phyloP scores from a whole-genome alignment of 53 echinoderm and acorn worm species.

The Pentamera pediparva region DNA sequence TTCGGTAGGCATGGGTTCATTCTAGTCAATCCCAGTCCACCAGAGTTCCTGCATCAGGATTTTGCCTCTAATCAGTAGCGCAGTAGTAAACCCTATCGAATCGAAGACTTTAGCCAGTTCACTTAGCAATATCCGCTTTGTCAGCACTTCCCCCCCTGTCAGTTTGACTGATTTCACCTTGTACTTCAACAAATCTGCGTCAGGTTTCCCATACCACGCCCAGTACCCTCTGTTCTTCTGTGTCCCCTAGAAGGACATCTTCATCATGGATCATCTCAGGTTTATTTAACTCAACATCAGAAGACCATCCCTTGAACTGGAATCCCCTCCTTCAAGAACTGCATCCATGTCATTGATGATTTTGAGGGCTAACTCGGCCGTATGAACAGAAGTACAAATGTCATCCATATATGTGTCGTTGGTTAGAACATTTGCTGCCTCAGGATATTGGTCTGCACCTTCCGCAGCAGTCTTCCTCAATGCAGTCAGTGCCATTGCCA shows the following conservation, averaged over 20 bases:
- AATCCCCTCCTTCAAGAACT: conserved; percentile 35
- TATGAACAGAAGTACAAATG: too few relatives aligned
- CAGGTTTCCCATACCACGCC: too few relatives aligned
- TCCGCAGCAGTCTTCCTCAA: conserved; percentile 44
- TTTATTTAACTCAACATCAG: conserved; percentile 5
- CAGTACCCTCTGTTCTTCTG: too few relatives aligned
- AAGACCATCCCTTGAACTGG: conserved; percentile 46
- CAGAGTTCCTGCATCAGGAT: conserved; percentile 31
- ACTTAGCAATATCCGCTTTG: conserved; percentile 47
- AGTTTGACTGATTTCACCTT: too few relatives aligned
- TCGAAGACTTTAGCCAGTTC: conserved; percentile 29
- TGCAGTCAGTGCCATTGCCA: conserved; percentile 44
- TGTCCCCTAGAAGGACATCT: neutral
- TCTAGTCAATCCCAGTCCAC: conserved; percentile 29
- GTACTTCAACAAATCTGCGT: too few relatives aligned
- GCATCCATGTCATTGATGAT: conserved; percentile 14
- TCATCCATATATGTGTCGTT: too few relatives aligned
- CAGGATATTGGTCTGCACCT: too few relatives aligned
- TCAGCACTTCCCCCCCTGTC: conserved; percentile 5
- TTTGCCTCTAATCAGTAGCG: conserved; percentile 23
- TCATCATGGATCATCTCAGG: neutral
- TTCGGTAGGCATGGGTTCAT: neutral
- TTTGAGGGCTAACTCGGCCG: neutral
- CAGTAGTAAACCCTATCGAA: conserved; percentile 28
- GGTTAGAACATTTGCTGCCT: too few relatives aligned